These are phyloP conservation scores for Clarias magur DNA, from an alignment of 2,113 vertebrate species.

Conservation along the genomic window DNA sequence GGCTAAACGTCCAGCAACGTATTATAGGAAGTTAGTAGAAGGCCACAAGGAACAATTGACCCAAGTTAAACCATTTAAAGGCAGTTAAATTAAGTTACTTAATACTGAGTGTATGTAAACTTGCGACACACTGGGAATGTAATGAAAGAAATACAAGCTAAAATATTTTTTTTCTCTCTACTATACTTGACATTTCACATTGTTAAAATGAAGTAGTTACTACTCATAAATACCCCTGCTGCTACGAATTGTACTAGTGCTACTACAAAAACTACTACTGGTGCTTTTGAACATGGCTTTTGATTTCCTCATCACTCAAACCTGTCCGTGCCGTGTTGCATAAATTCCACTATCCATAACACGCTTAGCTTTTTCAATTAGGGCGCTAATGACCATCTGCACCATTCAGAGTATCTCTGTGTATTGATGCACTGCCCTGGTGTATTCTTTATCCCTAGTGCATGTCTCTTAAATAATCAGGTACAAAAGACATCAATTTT, in stretches of 20 bases:
- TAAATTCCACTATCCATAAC: not conserved
- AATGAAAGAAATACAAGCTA: no score
- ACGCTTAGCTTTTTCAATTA: not conserved
- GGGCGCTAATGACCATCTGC: not conserved
- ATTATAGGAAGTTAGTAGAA: no score
- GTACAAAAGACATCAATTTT: constrained; percentile 34
- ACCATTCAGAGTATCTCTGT: not conserved
- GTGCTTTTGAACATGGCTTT: not conserved
- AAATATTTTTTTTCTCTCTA: no score
- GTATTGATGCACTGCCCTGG: not conserved
- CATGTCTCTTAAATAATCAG: constrained; percentile 28
- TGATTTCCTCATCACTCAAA: not conserved
- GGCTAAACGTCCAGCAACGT: no score
- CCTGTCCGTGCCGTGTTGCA: not conserved
- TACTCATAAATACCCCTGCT: not conserved
- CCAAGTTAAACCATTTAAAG: no score
- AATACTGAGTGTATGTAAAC: no score
- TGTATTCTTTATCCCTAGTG: not conserved
- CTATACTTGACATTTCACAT: no score
- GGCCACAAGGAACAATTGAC: no score
- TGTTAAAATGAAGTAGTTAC: not conserved
- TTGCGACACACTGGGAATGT: no score
- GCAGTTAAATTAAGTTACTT: no score
- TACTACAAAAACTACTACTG: not conserved
- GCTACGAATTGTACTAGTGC: not conserved